Evolutionary conservation across 2,888 invertebrate genomes (phyloP).

Genomic region (Phengaris alcon): DNA sequence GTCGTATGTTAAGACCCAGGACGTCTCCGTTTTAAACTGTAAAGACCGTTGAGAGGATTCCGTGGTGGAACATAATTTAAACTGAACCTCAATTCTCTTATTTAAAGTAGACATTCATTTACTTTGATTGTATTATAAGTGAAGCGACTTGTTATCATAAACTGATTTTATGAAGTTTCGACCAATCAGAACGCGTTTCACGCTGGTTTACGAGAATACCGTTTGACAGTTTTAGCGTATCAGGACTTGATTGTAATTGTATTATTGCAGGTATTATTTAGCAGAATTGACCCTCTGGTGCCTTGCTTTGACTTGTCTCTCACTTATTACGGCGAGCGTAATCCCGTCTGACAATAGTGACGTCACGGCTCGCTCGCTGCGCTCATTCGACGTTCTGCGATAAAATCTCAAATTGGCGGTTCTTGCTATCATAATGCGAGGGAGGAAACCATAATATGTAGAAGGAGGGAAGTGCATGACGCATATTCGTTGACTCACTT

Average conservation of each 20-base stretch:
- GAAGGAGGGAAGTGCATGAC: not conserved
- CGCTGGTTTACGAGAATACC: no score
- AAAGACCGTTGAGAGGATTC: not conserved
- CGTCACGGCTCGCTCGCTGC: not conserved
- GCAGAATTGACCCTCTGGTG: no score
- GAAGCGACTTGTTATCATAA: no score
- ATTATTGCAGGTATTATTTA: no score
- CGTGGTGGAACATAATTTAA: not conserved
- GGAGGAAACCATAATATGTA: not conserved
- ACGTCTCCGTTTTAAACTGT: slow-evolving; percentile 14
- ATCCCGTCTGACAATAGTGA: not conserved
- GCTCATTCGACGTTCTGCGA: not conserved
- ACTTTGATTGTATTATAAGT: no score
- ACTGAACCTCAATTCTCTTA: not conserved
- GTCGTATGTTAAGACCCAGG: not conserved
- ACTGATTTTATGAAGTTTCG: no score
- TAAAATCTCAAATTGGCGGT: not conserved
- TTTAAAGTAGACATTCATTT: no score
- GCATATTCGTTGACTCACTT: not conserved
- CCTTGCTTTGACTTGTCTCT: not conserved
- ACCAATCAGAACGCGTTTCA: no score
- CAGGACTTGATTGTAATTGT: no score
- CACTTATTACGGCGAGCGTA: not conserved
- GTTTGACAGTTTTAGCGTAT: no score
- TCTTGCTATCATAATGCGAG: not conserved